These are phyloP conservation scores for Micromussa lordhowensis DNA, from an alignment of 92 coral and sea anemone genomes.

Conservation along the genomic window DNA sequence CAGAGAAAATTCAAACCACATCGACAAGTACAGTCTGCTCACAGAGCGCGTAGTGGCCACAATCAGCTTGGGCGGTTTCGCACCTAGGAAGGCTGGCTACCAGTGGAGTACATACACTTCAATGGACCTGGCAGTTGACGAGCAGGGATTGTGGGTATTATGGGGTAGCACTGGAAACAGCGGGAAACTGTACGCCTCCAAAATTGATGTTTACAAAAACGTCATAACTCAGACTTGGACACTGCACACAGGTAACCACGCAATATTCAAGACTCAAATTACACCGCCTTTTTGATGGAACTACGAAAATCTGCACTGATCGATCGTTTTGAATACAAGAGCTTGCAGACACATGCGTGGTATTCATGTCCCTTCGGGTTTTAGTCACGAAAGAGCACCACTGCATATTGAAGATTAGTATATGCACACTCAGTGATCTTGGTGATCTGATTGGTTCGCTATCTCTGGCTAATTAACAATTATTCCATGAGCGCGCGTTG, in stretches of 20 bases:
- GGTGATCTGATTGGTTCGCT: too few relatives aligned
- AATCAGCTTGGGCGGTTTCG: not conserved
- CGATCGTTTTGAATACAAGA: too few relatives aligned
- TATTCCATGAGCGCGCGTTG: too few relatives aligned
- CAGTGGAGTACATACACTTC: slow-evolving; percentile 36
- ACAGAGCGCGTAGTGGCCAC: not conserved
- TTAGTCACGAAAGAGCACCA: too few relatives aligned
- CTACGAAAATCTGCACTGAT: too few relatives aligned
- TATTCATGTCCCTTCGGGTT: too few relatives aligned
- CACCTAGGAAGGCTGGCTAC: not conserved
- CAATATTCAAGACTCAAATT: too few relatives aligned
- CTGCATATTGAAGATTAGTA: too few relatives aligned
- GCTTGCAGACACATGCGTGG: too few relatives aligned
- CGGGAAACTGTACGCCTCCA: slow-evolving; percentile 3
- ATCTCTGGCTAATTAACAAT: too few relatives aligned
- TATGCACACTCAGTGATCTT: too few relatives aligned
- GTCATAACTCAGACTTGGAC: not conserved
- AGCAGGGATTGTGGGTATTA: slow-evolving; percentile 64
- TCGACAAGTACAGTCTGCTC: not conserved
- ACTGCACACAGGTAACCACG: slow-evolving; percentile 6
- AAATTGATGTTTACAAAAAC: slow-evolving; percentile 12
- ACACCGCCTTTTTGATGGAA: too few relatives aligned
- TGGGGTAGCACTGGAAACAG: slow-evolving; percentile 16
- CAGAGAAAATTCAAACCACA: not conserved
- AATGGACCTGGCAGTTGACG: slow-evolving; percentile 68